A percentile compares a stretch with the other conserved stretches of the same genome.
Conservation (phyloP, 1,140 invertebrate genomes). For the Bactericera cockerelli region DNA sequence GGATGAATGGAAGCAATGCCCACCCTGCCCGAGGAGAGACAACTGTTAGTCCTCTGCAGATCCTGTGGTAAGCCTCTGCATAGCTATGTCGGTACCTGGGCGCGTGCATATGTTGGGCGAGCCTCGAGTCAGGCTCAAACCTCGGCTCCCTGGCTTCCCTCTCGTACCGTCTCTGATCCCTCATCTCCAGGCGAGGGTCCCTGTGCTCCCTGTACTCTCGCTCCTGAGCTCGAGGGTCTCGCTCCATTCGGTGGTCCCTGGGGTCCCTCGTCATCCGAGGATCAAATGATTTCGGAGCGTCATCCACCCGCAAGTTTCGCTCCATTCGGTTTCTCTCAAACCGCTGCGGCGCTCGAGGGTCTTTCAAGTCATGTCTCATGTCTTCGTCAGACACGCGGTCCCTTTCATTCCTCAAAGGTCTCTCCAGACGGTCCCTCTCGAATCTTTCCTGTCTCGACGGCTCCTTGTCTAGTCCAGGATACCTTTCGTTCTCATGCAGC, state of each 20-base stretch:
- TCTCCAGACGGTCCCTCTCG: neutral
- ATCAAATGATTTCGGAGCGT: neutral
- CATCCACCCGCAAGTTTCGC: neutral
- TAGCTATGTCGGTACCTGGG: slow-evolving; percentile 37
- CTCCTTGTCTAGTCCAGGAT: slow-evolving; percentile 37
- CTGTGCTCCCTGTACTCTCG: neutral
- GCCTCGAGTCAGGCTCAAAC: neutral
- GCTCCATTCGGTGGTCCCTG: neutral
- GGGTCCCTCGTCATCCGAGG: neutral
- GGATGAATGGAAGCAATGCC: slow-evolving; percentile 36
- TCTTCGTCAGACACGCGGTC: neutral
- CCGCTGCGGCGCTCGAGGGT: neutral
- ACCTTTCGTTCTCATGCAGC: slow-evolving; percentile 35
- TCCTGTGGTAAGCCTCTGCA: slow-evolving; percentile 30
- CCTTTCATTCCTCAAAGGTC: slow-evolving; percentile 2
- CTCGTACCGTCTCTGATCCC: neutral
- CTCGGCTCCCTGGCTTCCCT: slow-evolving; percentile 3
- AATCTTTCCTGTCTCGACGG: slow-evolving; percentile 31
- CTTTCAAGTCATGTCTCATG: too few relatives aligned
- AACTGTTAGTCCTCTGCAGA: slow-evolving; percentile 21
- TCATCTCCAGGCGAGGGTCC: neutral
- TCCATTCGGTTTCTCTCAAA: neutral
- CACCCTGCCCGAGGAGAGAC: slow-evolving; percentile 27
- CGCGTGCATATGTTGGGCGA: slow-evolving; percentile 11
- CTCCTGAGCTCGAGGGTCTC: neutral